Percentiles rank a stretch among this genome's conserved stretches.
phyloP scores from a whole-genome alignment of 2,888 invertebrate genomes.

The Orthosia gracilis region DNA sequence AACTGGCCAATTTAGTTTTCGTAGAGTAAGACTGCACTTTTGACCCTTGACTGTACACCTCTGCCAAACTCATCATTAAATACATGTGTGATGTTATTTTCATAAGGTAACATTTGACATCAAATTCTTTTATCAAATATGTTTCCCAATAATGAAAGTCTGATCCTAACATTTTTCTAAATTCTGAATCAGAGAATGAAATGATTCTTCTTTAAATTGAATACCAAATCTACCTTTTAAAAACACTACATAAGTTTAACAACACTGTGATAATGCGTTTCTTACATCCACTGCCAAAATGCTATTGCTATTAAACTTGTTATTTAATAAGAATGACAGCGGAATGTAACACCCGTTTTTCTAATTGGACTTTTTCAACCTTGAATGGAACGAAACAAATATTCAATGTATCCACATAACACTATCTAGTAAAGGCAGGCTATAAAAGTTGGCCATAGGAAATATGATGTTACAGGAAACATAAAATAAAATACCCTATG shows the following conservation, averaged over 20 bases:
- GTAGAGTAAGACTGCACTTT: too few relatives aligned
- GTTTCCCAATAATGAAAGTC: not conserved
- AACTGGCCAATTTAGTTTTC: too few relatives aligned
- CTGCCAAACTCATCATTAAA: too few relatives aligned
- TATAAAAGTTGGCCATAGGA: conserved; percentile 16
- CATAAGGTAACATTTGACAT: not conserved
- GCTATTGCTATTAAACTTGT: too few relatives aligned
- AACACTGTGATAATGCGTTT: too few relatives aligned
- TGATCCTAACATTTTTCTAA: not conserved
- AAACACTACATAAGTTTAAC: too few relatives aligned
- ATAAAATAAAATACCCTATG: conserved; percentile 35
- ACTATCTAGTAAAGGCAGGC: conserved; percentile 11
- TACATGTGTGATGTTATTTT: too few relatives aligned
- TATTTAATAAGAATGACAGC: not conserved
- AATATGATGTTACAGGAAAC: conserved; percentile 36
- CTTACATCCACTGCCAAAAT: too few relatives aligned
- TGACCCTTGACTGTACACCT: too few relatives aligned
- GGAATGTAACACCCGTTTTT: not conserved
- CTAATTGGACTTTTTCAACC: not conserved
- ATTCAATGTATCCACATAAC: not conserved
- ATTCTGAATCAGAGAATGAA: too few relatives aligned
- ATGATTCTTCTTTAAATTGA: too few relatives aligned
- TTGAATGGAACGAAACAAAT: not conserved
- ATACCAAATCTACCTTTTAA: too few relatives aligned
- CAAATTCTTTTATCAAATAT: not conserved